phyloP scores from a whole-genome alignment of 2,888 invertebrate genomes.

The Pardosa pseudoannulata region DNA sequence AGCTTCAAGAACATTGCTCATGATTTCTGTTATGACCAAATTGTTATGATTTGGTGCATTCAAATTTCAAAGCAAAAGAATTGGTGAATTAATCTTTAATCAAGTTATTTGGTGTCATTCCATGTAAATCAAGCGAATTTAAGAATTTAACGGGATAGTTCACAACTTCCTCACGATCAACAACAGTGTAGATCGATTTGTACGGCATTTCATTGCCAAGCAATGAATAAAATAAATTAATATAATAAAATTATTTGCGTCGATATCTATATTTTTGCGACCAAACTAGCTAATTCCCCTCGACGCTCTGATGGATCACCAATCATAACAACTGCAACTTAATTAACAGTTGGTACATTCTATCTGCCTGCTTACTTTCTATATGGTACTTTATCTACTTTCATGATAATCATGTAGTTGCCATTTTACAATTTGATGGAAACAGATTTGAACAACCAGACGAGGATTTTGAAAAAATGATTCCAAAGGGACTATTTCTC shows the following conservation, averaged over 20 bases:
- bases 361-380: too few relatives aligned
- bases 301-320: too few relatives aligned
- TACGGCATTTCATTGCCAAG: slow-evolving; percentile 29
- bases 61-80: slow-evolving; percentile 63
- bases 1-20: slow-evolving; percentile 72
- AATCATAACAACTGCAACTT: too few relatives aligned
- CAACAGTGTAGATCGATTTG: slow-evolving; percentile 69
- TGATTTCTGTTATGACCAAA: slow-evolving; percentile 64
- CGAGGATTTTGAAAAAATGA: too few relatives aligned
- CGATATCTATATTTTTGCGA: slow-evolving; percentile 64
- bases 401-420: too few relatives aligned
- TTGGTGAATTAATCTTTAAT: slow-evolving; percentile 58
- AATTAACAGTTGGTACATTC: too few relatives aligned
- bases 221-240: slow-evolving; percentile 22
- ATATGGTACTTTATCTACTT: too few relatives aligned
- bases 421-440: too few relatives aligned
- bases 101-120: slow-evolving; percentile 53
- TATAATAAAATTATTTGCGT: slow-evolving; percentile 66
- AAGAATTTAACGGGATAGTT: slow-evolving; percentile 72
- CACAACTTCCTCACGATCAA: slow-evolving; percentile 66
- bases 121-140: slow-evolving; percentile 63
- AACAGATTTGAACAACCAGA: too few relatives aligned
- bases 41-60: slow-evolving; percentile 73
- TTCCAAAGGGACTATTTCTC: too few relatives aligned
- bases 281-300: slow-evolving; percentile 61